Base-by-base conservation (phyloP, 2,113 vertebrate species). In the Sapajus apella region DNA sequence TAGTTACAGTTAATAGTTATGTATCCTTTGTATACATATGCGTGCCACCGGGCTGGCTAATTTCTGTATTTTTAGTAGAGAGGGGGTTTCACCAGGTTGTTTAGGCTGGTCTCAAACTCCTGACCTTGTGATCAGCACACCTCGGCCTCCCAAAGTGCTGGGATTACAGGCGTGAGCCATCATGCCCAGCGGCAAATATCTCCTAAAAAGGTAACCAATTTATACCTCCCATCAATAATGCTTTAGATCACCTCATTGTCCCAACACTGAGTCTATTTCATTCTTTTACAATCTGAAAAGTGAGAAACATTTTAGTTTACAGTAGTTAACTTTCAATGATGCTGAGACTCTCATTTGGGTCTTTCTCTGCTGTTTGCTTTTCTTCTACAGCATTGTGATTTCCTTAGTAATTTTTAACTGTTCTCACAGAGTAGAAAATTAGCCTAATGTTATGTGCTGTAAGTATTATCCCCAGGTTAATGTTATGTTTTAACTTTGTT, bases 131-230 rank as follows among this genome's bases (percentile, higher is more conserved):
- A 52, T 17, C 16, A 5, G 16, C 52, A 16, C 52, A 4, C 52
- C 52, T 52, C 52, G 4, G 52, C 5, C 16, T 52, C 52, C 4
- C 52, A 52, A 52, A 52, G 52, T 52, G 52, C 52, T 52, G 52
- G 52, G 52, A 52, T 52, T 52, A 52, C 52, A 52, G 52, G 52
- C 16, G 5, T 52, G 52, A 52, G 52, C 4, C 16, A 52, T 52
- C 52, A 17, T 16, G 5, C 16, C 16, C 16, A 52, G 52, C 4
- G 14, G 40, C 76, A 96, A 52, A 79, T 45, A 43, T 91, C 50
- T 90, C 47, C 47, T 92, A 37, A 95, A 94, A 94, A 18, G 45
- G 68, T 76, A 80, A 72, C 77, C 20, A 87, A 68, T 84, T 27
- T 64, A 66, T 32, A 75, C 30, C 14, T 47, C 27, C 32, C 45